These are phyloP conservation scores for Spodoptera litura DNA, from an alignment of 1,140 invertebrate genomes.

Conservation along the genomic window DNA sequence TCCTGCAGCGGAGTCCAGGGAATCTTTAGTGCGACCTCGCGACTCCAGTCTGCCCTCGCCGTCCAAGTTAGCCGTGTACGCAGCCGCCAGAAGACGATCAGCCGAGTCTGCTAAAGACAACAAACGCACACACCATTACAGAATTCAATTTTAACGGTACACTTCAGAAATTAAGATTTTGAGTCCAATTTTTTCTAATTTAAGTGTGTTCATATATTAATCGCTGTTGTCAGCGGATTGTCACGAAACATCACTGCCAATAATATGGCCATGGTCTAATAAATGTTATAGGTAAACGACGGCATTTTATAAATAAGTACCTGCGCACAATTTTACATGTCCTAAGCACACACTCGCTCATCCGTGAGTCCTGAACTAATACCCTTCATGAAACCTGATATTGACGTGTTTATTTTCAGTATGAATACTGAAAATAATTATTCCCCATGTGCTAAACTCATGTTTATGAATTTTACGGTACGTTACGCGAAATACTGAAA, in stretches of 20 bases:
- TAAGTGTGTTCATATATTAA: background rate
- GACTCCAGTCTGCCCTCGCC: constrained; percentile 87
- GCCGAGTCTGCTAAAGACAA: constrained; percentile 86
- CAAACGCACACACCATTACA: constrained; percentile 88
- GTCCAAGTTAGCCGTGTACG: constrained; percentile 87
- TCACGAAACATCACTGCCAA: no score
- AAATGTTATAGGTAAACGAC: background rate
- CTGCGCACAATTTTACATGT: background rate
- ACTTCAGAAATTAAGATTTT: background rate
- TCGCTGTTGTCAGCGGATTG: no score
- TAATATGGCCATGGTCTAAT: background rate
- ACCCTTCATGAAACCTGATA: constrained; percentile 30
- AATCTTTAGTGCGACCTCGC: constrained; percentile 80
- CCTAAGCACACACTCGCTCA: constrained; percentile 9
- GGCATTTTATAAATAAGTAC: background rate
- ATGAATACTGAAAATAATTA: background rate
- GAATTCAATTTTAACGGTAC: constrained; percentile 88
- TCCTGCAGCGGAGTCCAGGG: constrained; percentile 81
- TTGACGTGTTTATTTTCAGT: constrained; percentile 30
- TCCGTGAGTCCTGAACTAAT: background rate
- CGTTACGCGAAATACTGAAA: no score
- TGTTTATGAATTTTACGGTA: no score
- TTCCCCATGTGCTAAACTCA: constrained; percentile 1
- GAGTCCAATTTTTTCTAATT: background rate
- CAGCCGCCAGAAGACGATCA: constrained; percentile 85